Conservation (phyloP, 2,113 vertebrate species). For the Holacanthus passer region DNA sequence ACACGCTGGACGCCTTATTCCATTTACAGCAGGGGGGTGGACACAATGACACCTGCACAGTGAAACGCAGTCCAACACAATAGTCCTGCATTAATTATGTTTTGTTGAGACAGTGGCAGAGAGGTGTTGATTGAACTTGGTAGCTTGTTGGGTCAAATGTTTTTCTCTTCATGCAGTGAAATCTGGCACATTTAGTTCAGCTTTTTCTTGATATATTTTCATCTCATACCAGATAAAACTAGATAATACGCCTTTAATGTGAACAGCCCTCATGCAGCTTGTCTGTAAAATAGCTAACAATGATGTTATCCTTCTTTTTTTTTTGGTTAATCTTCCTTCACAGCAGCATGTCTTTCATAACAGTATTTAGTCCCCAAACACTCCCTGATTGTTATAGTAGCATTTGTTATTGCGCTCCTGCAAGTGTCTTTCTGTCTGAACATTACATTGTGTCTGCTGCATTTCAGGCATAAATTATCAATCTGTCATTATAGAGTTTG, state of each 20-base stretch:
- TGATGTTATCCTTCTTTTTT: neutral
- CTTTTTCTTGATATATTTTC: neutral
- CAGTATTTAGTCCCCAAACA: neutral
- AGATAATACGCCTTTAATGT: neutral
- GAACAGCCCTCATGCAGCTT: neutral
- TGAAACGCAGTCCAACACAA: neutral
- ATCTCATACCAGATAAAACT: neutral
- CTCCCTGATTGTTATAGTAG: constrained; percentile 8
- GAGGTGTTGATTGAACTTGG: constrained; percentile 11
- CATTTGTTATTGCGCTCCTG: neutral
- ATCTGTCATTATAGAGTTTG: constrained; percentile 32
- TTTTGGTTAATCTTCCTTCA: neutral
- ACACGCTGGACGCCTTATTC: constrained; percentile 14
- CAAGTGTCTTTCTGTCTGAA: constrained; percentile 1
- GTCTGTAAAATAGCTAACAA: neutral
- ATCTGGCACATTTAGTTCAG: neutral
- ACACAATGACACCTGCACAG: constrained; percentile 21
- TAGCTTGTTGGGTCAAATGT: neutral
- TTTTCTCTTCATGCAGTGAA: neutral
- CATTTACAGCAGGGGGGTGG: neutral
- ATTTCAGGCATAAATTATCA: constrained; percentile 35
- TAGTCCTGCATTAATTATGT: neutral
- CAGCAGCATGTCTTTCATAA: neutral
- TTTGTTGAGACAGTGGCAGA: neutral
- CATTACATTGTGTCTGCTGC: constrained; percentile 13